Evolutionary conservation across 2,113 vertebrate genomes (phyloP).

Genomic region (Progne subis): DNA sequence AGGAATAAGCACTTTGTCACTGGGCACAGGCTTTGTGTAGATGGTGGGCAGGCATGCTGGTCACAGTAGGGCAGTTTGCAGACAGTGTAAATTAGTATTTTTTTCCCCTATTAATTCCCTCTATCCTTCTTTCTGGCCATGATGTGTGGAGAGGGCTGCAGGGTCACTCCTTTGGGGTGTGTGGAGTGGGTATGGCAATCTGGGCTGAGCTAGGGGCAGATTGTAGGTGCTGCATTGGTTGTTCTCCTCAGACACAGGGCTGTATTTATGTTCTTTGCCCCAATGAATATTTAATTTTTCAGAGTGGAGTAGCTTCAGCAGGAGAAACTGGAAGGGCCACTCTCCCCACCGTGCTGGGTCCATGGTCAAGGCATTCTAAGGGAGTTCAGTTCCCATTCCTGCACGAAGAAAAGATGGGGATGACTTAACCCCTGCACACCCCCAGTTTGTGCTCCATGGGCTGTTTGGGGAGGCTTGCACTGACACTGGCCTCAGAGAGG

Average conservation of each 20-base stretch:
- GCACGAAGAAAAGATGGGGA: accelerated
- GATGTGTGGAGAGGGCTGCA: not conserved
- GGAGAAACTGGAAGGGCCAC: not conserved
- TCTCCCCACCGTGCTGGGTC: not conserved
- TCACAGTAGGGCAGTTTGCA: not conserved
- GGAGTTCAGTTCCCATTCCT: not conserved
- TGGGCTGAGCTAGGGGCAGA: accelerated
- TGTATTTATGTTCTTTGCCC: not conserved
- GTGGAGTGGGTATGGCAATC: not conserved
- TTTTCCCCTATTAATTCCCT: not conserved
- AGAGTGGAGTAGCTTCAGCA: not conserved
- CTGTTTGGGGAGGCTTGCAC: not conserved
- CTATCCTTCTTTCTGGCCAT: not conserved
- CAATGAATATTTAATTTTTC: not conserved
- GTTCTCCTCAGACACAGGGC: not conserved
- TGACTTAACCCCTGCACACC: accelerated
- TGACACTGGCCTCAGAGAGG: accelerated
- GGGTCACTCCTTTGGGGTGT: not conserved
- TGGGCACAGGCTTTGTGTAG: not conserved
- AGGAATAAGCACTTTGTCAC: not conserved
- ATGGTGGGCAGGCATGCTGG: accelerated
- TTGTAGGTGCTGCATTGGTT: not conserved
- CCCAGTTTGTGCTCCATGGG: not conserved
- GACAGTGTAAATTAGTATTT: not conserved
- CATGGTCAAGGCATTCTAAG: not conserved